Evolutionary conservation across 2,113 vertebrate genomes (phyloP), one percentile per base, ranked within the genome.

Genomic region (Chloroceryle aenea): DNA sequence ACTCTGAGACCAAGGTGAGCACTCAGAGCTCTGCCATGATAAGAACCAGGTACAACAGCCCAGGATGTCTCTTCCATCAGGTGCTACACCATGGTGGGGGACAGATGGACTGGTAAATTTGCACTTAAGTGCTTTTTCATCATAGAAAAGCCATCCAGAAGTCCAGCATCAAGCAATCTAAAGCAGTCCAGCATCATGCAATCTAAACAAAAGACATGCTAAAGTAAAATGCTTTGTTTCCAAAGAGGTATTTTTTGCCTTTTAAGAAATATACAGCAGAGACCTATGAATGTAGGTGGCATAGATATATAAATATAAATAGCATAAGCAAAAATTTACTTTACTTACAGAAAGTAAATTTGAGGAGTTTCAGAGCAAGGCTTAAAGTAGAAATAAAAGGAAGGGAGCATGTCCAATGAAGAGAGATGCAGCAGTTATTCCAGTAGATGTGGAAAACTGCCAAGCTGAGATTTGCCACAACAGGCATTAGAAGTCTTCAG

Each of bases 381-480:
- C 25, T 87, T 85, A 45, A 79, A 85, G 58, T 5, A 83, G 32
- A 85, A 91, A 79, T 58, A 87, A 82, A 85, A n/a, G 50, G 32
- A 82, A 93, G 55, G 50, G 77, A 68, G 59, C 42, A 80, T 48
- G 36, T 56, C 90, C 80, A 77, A 10, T 63, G 73, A 90, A 81
- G n/a, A 88, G 81, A 95, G 64, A 90, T 63, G 72, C 83, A 25
- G 56, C 66, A 85, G 63, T 72, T 91, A 72, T 92, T 93, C 30
- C 68, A 90, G 55, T 17, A 63, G 63, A 64, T 48, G 62, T 83
- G 83, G 85, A 93, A 91, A 92, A 62, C 50, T 77, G 85, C 93
- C 95, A 95, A 93, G 72, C 17, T 71, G 64, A 75, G 85, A 84
- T 92, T 85, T 90, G 63, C 56, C 64, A 61, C 72, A 78, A 78